These are phyloP conservation scores for Temnothorax ravouxi DNA, from an alignment of 2,888 invertebrate genomes.

Conservation along the genomic window DNA sequence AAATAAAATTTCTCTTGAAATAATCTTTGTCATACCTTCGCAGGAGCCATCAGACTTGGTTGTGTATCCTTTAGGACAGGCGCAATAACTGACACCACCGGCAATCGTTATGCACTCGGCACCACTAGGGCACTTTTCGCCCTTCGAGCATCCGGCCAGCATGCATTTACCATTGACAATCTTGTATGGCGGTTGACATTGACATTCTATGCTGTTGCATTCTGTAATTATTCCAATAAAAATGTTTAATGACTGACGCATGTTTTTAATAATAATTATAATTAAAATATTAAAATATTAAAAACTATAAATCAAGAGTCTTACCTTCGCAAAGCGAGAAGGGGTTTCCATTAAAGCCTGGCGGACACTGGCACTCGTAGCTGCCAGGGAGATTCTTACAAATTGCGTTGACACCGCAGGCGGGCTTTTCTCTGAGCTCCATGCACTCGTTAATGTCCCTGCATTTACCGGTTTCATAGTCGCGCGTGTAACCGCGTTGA, in stretches of 20 bases:
- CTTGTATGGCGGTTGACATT: conserved; percentile 95
- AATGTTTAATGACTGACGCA: background rate
- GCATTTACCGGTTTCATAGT: conserved; percentile 91
- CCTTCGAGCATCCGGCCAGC: conserved; percentile 93
- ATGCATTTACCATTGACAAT: conserved; percentile 94
- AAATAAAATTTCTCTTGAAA: background rate
- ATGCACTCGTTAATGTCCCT: conserved; percentile 95
- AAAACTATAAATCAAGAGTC: background rate
- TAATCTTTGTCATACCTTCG: conserved; percentile 85
- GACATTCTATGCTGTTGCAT: conserved; percentile 94
- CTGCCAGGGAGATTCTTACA: conserved; percentile 97
- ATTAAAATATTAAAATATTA: conserved; percentile 14
- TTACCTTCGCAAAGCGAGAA: conserved; percentile 93
- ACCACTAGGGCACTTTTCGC: conserved; percentile 93
- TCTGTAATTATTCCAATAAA: conserved; percentile 85
- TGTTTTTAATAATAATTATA: background rate
- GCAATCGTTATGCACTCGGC: conserved; percentile 97
- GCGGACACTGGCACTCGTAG: conserved; percentile 96
- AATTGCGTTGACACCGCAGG: conserved; percentile 95
- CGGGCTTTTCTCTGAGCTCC: conserved; percentile 91
- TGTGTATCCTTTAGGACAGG: conserved; percentile 95
- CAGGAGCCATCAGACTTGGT: conserved; percentile 94
- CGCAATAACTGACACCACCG: conserved; percentile 96
- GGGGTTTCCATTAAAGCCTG: conserved; percentile 96
- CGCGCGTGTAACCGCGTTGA: conserved; percentile 94